These are phyloP conservation scores for Patella pellucida DNA, from an alignment of 2,888 invertebrate genomes.

Conservation along the genomic window DNA sequence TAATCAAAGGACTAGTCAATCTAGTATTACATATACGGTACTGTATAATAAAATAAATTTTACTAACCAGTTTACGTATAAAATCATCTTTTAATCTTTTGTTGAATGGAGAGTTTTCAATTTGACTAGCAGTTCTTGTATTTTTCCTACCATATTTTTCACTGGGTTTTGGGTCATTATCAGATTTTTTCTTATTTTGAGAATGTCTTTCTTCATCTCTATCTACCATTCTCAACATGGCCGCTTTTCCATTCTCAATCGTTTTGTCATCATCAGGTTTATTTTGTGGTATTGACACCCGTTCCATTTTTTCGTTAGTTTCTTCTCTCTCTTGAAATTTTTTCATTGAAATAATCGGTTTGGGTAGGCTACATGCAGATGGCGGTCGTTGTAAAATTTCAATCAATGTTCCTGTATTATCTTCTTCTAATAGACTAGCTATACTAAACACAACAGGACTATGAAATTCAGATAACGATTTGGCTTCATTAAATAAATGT, in stretches of 20 bases:
- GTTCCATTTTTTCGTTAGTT: slow-evolving; percentile 9
- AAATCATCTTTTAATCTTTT: slow-evolving; percentile 55
- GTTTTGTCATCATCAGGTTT: slow-evolving; percentile 13
- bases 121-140: slow-evolving; percentile 28
- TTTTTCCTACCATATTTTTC: slow-evolving; percentile 31
- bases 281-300: background rate
- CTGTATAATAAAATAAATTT: background rate
- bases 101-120: slow-evolving; percentile 49
- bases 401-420: slow-evolving; percentile 39
- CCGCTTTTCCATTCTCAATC: slow-evolving; percentile 30
- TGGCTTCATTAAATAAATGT: slow-evolving; percentile 52
- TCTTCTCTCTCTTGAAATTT: background rate
- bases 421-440: slow-evolving; percentile 59
- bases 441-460: slow-evolving; percentile 61
- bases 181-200: slow-evolving; percentile 19
- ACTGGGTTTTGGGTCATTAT: slow-evolving; percentile 14
- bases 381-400: slow-evolving; percentile 45
- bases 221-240: slow-evolving; percentile 35
- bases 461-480: slow-evolving; percentile 41
- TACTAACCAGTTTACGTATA: slow-evolving; percentile 45
- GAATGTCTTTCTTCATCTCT: slow-evolving; percentile 21
- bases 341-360: slow-evolving; percentile 28
- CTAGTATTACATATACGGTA: too few relatives aligned
- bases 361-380: slow-evolving; percentile 46
- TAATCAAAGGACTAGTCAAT: too few relatives aligned